Evolutionary conservation across 2,888 invertebrate genomes (phyloP).

Genomic region (Andrena minutula): DNA sequence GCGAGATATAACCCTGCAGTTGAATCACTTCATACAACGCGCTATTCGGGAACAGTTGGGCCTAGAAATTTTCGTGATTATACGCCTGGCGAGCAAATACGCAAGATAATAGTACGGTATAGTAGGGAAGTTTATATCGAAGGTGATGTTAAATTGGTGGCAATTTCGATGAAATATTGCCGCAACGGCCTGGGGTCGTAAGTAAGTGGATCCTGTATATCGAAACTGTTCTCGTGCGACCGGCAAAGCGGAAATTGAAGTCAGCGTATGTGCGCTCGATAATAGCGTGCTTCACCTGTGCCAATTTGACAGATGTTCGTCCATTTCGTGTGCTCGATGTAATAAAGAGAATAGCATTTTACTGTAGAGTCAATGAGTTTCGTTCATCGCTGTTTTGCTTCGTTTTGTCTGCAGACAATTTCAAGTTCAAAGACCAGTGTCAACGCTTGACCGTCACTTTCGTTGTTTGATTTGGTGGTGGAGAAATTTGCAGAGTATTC

Average conservation of each 20-base stretch:
- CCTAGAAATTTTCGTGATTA: conserved; percentile 17
- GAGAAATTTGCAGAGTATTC: conserved; percentile 43
- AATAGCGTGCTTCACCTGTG: conserved; percentile 62
- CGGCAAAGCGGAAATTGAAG: conserved; percentile 65
- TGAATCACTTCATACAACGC: conserved; percentile 3
- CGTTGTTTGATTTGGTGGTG: conserved; percentile 17
- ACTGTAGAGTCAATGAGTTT: background rate
- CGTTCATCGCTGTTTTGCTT: background rate
- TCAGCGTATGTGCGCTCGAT: conserved; percentile 32
- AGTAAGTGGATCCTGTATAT: conserved; percentile 36
- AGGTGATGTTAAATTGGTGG: conserved; percentile 37
- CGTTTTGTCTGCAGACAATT: conserved; percentile 17
- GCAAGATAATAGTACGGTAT: conserved; percentile 2
- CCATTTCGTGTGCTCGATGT: conserved; percentile 27
- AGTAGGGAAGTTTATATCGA: conserved; percentile 11
- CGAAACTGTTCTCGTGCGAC: conserved; percentile 26
- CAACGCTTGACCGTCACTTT: conserved; percentile 27
- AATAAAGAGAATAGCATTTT: conserved; percentile 1
- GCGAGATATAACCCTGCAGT: background rate
- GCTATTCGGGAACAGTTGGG: background rate
- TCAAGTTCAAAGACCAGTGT: conserved; percentile 24
- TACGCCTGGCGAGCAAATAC: background rate
- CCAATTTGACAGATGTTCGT: conserved; percentile 58
- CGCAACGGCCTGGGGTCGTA: conserved; percentile 1
- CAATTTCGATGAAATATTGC: conserved; percentile 35